Evolutionary conservation across 1,140 invertebrate genomes (phyloP), one percentile per base, ranked within the genome.

Genomic region (Araneus ventricosus): DNA sequence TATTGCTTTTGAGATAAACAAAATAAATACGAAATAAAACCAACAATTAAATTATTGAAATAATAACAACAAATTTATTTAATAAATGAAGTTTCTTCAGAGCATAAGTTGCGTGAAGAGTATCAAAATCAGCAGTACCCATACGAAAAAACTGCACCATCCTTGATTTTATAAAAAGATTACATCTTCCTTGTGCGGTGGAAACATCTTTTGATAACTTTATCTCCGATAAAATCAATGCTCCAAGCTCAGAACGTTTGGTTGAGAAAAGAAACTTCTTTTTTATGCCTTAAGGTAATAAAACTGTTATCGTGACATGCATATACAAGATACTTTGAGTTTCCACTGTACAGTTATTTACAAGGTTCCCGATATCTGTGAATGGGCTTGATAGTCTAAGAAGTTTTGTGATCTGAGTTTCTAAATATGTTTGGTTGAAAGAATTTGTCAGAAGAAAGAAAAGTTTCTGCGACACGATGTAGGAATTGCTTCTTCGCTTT

Each of bases 171-270:
- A 84, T 84, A 84, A 84, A 84, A 84, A 84, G 39, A 84, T 84
- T 84, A 84, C 45, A 57, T n/a, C 52, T n/a, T 22, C 17, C 20
- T 6, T 17, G n/a, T 20, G 80, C n/a, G 27, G 22, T 14, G n/a
- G 82, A 34, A 84, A 84, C 45, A 84, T 57, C n/a, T 20, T 84
- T 84, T 84, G 82, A 84, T 84, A 84, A 84, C 82, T 84, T 52
- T 84, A 84, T 57, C 45, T 45, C 34, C 82, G 41, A 84, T 84
- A 84, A 84, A 84, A 84, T 84, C 82, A 84, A 84, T 84, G 82
- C 82, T 84, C 41, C 4, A 27, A 84, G 82, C 82, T 84, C 20
- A 10, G 20, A 37, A 27, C 34, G 10, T 37, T 75, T 17, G 20
- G 27, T 4, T 8, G 22, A 84, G n/a, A 41, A 84, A 84, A 84